Conservation (phyloP, 1,140 invertebrate species). For the Plutomurus gul region DNA sequence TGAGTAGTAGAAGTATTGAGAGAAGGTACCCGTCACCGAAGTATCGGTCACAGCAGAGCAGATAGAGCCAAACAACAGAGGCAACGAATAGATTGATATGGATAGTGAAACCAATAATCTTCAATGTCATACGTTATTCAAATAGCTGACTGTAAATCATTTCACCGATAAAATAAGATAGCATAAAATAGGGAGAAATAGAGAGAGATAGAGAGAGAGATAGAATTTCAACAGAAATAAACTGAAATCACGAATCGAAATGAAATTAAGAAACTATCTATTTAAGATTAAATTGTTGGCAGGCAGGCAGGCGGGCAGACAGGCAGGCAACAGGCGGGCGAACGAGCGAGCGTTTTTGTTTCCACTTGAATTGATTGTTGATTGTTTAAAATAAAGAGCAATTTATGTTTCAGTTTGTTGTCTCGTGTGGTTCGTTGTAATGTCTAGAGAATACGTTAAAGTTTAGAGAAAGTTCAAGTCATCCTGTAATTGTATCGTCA, state of each 20-base stretch:
- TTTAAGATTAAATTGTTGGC: slow-evolving; percentile 8
- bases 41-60: slow-evolving; percentile 17
- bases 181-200: not conserved
- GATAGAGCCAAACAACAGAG: slow-evolving; percentile 22
- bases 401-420: slow-evolving; percentile 27
- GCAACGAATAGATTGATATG: not conserved
- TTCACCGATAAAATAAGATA: not conserved
- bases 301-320: slow-evolving; percentile 11
- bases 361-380: slow-evolving; percentile 28
- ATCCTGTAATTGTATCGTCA: too few relatives aligned
- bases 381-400: slow-evolving; percentile 25
- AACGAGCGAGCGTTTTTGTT: slow-evolving; percentile 33
- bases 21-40: slow-evolving; percentile 25
- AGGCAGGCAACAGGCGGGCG: slow-evolving; percentile 21
- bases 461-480: not conserved
- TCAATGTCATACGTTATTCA: too few relatives aligned
- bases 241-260: not conserved
- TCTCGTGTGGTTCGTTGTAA: slow-evolving; percentile 15
- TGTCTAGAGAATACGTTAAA: slow-evolving; percentile 27
- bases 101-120: too few relatives aligned
- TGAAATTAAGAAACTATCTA: not conserved
- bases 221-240: not conserved
- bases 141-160: too few relatives aligned
- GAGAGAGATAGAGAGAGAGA: slow-evolving; percentile 6
- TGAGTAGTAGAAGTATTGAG: slow-evolving; percentile 29